Base-by-base conservation (phyloP, 2,797 vertebrate species). In the Leptodactylus fallax region DNA sequence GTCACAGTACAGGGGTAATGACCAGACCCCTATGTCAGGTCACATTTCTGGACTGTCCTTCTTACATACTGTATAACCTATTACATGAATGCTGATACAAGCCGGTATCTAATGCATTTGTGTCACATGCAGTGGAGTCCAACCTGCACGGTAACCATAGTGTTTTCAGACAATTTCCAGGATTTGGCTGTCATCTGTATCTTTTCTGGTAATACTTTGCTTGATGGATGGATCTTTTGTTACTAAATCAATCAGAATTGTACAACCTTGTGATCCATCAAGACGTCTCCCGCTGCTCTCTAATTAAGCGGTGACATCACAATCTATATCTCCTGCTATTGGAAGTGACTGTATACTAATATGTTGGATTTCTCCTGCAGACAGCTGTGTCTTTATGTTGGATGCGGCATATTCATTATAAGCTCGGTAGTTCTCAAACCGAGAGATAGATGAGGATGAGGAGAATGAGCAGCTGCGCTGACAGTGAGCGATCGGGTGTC, bases 301-400 rank as follows among this genome's bases (percentile, higher is more conserved):
- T 69, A 82, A 69, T 81, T 69, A 67, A 69, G 47, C 47, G 6
- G 4, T 82, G 80, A 82, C 80, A 67, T 51, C 80, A 82, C 61
- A 21, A 82, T 82, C 63, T 69, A 55, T 67, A 82, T 69, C 8
- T 53, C 11, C 45, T 16, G 19, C 9, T 13, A 60, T 81, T 23
- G 45, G 45, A 65, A 69, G 21, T 69, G 80, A 82, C 45, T 65
- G 27, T 11, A 25, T 67, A 25, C 63, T 69, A 53, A 67, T 69
- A 67, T 55, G 80, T 72, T 13, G 74, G 19, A 78, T 63, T 85
- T 63, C 60, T 85, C 84, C 60, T 13, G 58, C 56, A 61, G 83
- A 61, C 60, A 49, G 74, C 74, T 5, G 58, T 55, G 60, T 79
- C 23, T 65, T 47, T 79, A 65, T 65, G 65, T 67, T 51, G 61